Percentiles rank a stretch among this genome's conserved stretches.
Evolutionary conservation across 1,140 invertebrate species (phyloP).

Genomic region (Paraescarpia echinospica): DNA sequence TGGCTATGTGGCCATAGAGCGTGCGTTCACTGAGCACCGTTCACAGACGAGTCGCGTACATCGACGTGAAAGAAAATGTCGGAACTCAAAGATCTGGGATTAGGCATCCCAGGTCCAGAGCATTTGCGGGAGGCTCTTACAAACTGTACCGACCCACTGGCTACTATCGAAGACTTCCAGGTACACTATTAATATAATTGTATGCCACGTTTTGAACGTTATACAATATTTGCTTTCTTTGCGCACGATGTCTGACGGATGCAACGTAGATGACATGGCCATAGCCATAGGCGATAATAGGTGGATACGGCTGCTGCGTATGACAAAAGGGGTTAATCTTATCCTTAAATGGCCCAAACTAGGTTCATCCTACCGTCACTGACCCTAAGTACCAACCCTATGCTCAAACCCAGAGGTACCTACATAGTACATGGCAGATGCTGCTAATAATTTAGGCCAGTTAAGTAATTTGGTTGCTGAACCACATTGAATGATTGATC

Average conservation of each 20-base stretch:
- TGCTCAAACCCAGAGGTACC: too few relatives aligned
- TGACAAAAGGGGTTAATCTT: too few relatives aligned
- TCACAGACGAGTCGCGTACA: background rate
- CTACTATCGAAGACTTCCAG: conserved; percentile 97
- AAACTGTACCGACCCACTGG: conserved; percentile 92
- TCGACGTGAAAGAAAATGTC: background rate
- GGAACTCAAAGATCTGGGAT: background rate
- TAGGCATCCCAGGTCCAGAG: conserved; percentile 84
- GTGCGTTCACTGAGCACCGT: background rate
- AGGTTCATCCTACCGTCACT: too few relatives aligned
- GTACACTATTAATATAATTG: conserved; percentile 26
- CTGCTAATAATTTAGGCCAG: too few relatives aligned
- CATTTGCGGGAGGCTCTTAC: conserved; percentile 89
- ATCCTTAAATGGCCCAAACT: too few relatives aligned
- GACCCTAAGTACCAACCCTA: too few relatives aligned
- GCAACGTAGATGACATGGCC: too few relatives aligned
- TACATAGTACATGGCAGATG: too few relatives aligned
- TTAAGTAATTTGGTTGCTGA: too few relatives aligned
- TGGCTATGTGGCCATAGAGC: background rate
- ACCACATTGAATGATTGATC: too few relatives aligned
- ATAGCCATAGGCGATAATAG: conserved; percentile 10
- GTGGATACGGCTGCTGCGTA: background rate
- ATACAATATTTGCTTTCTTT: conserved; percentile 22
- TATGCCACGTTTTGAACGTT: background rate
- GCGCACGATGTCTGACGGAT: conserved; percentile 24